phyloP scores from a whole-genome alignment of 2,113 vertebrate species.

The Merops nubicus region DNA sequence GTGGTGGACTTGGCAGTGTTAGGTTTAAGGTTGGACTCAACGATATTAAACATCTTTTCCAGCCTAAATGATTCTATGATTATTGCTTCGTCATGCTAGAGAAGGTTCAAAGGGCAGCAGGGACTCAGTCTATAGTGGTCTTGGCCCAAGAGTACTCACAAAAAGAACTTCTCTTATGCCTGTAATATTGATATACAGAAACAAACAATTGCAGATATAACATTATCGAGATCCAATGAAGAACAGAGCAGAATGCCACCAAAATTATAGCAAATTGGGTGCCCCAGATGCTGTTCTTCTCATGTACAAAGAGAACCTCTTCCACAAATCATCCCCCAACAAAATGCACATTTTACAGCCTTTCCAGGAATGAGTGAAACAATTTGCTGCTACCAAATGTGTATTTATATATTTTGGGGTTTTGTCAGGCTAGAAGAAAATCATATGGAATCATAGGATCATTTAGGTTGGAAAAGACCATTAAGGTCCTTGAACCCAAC shows the following conservation, averaged over 20 bases:
- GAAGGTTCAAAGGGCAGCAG: not conserved
- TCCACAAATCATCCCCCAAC: not conserved
- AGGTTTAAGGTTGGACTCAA: not conserved
- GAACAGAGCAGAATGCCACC: not conserved
- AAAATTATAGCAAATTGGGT: not conserved
- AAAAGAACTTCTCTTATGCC: not conserved
- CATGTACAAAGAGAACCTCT: not conserved
- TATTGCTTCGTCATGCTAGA: not conserved
- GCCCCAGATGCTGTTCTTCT: not conserved
- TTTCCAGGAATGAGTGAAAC: not conserved
- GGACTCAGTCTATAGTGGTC: not conserved
- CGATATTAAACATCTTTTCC: not conserved
- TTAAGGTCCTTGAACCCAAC: not conserved
- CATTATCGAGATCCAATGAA: not conserved
- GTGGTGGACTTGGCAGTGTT: not conserved
- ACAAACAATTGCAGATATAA: not conserved
- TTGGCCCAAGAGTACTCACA: not conserved
- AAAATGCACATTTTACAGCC: not conserved
- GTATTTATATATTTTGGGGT: not conserved
- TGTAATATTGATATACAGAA: not conserved
- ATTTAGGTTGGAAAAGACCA: not conserved
- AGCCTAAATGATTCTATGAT: not conserved
- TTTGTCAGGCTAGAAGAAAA: not conserved
- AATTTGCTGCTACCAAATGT: not conserved
- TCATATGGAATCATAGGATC: not conserved